Percentiles rank a stretch among this genome's conserved stretches.
Evolutionary conservation across 1,140 invertebrate genomes (phyloP).

Genomic region (Eueides isabella): DNA sequence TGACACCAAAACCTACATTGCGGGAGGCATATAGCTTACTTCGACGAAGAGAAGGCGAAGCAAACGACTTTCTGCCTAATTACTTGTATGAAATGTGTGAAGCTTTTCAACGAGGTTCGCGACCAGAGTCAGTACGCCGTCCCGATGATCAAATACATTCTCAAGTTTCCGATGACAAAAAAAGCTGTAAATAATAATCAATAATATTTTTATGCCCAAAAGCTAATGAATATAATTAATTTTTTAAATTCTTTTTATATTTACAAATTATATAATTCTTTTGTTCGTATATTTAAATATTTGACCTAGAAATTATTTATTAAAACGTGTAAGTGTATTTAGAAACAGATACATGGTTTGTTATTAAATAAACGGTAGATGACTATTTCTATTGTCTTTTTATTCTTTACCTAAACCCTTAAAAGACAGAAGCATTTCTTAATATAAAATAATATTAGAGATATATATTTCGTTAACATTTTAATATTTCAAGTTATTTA

Average conservation of each 20-base stretch:
- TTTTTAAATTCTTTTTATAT: background rate
- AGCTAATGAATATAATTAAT: background rate
- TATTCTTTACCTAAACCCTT: background rate
- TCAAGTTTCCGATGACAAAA: conserved; percentile 28
- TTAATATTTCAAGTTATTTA: background rate
- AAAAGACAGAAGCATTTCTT: too few species aligned
- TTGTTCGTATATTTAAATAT: background rate
- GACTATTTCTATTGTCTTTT: background rate
- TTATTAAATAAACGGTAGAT: background rate
- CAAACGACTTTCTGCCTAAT: conserved; percentile 71
- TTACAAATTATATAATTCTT: too few species aligned
- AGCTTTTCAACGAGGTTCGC: conserved; percentile 67
- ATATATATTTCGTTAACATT: background rate
- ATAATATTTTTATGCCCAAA: background rate
- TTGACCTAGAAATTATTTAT: background rate
- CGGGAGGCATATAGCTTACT: conserved; percentile 73
- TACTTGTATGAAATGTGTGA: conserved; percentile 79
- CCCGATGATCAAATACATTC: conserved; percentile 42
- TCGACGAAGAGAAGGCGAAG: conserved; percentile 70
- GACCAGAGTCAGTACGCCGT: conserved; percentile 61
- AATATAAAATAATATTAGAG: background rate
- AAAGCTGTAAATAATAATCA: conserved; percentile 17
- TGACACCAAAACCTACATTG: conserved; percentile 72
- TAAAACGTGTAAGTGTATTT: background rate
- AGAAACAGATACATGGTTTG: background rate